These are phyloP conservation scores for Zaprionus kolodkinae DNA, from an alignment of 1,140 invertebrate species.

Conservation along the genomic window DNA sequence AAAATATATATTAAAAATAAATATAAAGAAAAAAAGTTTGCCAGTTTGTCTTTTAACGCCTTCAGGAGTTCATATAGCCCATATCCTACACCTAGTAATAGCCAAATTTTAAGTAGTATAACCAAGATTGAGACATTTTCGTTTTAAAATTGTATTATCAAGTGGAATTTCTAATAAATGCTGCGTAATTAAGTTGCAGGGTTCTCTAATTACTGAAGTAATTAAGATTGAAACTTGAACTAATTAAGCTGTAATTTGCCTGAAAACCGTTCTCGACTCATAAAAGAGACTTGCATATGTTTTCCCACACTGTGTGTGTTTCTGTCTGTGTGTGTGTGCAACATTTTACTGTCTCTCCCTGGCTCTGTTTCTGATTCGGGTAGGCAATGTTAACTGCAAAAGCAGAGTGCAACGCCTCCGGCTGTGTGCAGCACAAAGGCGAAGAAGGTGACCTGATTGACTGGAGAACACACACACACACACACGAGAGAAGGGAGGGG, in stretches of 20 bases:
- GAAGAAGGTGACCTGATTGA: constrained; percentile 46
- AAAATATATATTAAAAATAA: too few species aligned
- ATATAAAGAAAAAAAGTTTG: too few species aligned
- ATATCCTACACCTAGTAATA: too few species aligned
- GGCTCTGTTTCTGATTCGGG: neutral
- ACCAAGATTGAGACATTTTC: too few species aligned
- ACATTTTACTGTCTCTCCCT: constrained; percentile 18
- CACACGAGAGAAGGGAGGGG: too few species aligned
- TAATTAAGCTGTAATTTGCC: neutral
- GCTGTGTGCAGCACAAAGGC: constrained; percentile 28
- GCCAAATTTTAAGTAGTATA: too few species aligned
- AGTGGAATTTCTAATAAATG: neutral
- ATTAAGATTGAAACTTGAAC: constrained; percentile 2
- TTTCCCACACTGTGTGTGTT: neutral
- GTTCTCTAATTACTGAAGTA: constrained; percentile 1
- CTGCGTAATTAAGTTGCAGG: neutral
- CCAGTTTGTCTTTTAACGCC: too few species aligned
- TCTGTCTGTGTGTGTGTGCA: constrained; percentile 3
- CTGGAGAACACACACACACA: constrained; percentile 8
- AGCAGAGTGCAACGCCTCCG: constrained; percentile 4
- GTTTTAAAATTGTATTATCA: neutral
- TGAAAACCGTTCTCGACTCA: constrained; percentile 1
- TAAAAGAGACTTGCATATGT: neutral
- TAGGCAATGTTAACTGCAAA: neutral
- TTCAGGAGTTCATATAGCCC: too few species aligned